Evolutionary conservation across 2,888 invertebrate genomes (phyloP).

Genomic region (Allolobophora icterica): DNA sequence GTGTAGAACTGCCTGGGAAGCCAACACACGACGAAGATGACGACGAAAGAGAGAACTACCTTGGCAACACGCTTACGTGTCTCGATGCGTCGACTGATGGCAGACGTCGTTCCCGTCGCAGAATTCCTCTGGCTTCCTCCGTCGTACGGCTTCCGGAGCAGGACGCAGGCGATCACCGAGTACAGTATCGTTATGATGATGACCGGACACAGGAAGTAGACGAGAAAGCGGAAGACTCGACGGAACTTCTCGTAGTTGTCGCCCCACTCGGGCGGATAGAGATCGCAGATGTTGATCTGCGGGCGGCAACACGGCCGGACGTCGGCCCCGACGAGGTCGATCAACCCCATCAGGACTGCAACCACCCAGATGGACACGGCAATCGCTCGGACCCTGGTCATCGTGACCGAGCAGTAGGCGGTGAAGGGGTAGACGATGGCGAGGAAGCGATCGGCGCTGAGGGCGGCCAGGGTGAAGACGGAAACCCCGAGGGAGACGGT

Average conservation of each 20-base stretch:
- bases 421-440: slow-evolving; percentile 89
- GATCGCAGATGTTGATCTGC: slow-evolving; percentile 46
- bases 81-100: slow-evolving; percentile 53
- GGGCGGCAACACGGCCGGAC: slow-evolving; percentile 14
- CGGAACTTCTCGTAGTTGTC: slow-evolving; percentile 50
- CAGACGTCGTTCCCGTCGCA: background rate
- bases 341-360: slow-evolving; percentile 78
- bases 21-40: slow-evolving; percentile 53
- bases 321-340: slow-evolving; percentile 39
- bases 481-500: slow-evolving; percentile 90
- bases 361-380: slow-evolving; percentile 71
- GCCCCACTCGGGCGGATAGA: slow-evolving; percentile 50
- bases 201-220: slow-evolving; percentile 85
- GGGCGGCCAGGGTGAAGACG: slow-evolving; percentile 86
- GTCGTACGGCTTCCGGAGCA: slow-evolving; percentile 68
- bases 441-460: slow-evolving; percentile 87
- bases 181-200: slow-evolving; percentile 85
- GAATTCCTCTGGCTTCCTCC: slow-evolving; percentile 21
- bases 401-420: slow-evolving; percentile 70
- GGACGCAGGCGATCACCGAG: slow-evolving; percentile 80
- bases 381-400: background rate
- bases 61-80: slow-evolving; percentile 63
- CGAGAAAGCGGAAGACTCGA: slow-evolving; percentile 68
- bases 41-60: slow-evolving; percentile 51
- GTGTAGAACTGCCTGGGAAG: slow-evolving; percentile 52